These are phyloP conservation scores for Elymnias hypermnestra DNA, from an alignment of 1,140 invertebrate genomes.

Conservation along the genomic window DNA sequence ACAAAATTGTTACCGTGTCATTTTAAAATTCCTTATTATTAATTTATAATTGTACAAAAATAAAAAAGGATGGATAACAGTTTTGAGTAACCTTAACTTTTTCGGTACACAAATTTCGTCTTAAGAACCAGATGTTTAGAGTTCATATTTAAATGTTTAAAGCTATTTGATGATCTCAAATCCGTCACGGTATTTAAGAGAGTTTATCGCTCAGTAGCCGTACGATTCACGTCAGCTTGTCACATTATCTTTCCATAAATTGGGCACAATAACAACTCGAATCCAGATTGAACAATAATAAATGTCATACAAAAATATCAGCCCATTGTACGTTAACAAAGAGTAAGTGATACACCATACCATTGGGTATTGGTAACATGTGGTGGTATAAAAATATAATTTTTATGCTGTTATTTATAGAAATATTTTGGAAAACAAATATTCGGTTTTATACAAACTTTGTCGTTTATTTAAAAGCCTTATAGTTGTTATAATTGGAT, in stretches of 20 bases:
- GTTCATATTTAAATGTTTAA: neutral
- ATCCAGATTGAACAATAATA: slow-evolving; percentile 4
- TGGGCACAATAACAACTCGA: neutral
- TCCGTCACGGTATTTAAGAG: neutral
- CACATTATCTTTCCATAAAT: slow-evolving; percentile 1
- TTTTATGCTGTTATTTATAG: neutral
- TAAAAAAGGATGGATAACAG: neutral
- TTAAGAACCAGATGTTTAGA: neutral
- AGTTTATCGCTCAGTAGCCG: neutral
- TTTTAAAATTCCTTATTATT: too few relatives aligned
- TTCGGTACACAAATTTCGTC: neutral
- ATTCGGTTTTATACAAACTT: too few relatives aligned
- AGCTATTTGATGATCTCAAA: neutral
- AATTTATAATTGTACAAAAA: neutral
- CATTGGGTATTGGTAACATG: neutral
- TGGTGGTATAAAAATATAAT: neutral
- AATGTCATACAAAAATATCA: slow-evolving; percentile 1
- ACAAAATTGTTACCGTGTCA: too few relatives aligned
- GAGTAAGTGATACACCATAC: neutral
- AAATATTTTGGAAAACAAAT: too few relatives aligned
- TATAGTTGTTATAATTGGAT: too few relatives aligned
- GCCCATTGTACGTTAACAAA: neutral
- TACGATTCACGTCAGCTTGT: neutral
- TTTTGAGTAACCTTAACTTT: neutral
- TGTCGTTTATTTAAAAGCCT: too few relatives aligned